Base-by-base conservation (phyloP, 2,797 vertebrate species). In the Muscicapa comitata region DNA sequence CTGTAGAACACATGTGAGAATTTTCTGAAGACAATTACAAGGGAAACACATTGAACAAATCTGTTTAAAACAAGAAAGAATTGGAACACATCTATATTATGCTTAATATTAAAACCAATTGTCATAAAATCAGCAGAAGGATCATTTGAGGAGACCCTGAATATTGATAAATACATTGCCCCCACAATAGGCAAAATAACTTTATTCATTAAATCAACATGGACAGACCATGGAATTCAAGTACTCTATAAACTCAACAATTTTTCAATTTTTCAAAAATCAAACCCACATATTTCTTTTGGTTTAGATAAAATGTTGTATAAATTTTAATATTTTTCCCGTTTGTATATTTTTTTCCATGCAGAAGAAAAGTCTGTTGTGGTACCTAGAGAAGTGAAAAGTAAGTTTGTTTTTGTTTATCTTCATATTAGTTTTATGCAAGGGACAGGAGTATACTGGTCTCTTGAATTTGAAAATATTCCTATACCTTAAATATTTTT, bases 351-450 rank as follows among this genome's bases (percentile, higher is more conserved):
- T 54, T 86, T 81, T 94, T 95, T 93, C 79, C 86, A 90, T 86
- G 48, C 78, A 95, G 95, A 94, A 96, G 91, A 97, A 93, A 96
- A 97, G 50, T 68, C 93, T 79, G n/a, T 59, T 90, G 66, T 88
- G 68, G 93, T 62, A 79, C 17, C 65, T 76, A 94, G 57, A 83
- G 92, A 96, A 95, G 47, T 73, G 31, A 92, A 96, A 96, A 97
- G 86, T 96, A 97, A 96, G 95, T 96, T 29, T 5, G 0, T 13
- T 21, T 53, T 43, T 24, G 1, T 17, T 95, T 83, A 67, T 93
- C 48, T 84, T 82, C 47, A 80, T 80, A 43, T 73, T 94, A 95
- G 58, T 21, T 97, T 97, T 96, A 90, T 97, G 65, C 80, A 77
- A 59, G 35, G 40, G 8, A 55, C 93, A 95, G 86, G 67, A 94